A percentile compares a stretch with the other conserved stretches of the same genome.
Conservation (phyloP, 1,140 invertebrate species). For the Frieseomelitta varia region DNA sequence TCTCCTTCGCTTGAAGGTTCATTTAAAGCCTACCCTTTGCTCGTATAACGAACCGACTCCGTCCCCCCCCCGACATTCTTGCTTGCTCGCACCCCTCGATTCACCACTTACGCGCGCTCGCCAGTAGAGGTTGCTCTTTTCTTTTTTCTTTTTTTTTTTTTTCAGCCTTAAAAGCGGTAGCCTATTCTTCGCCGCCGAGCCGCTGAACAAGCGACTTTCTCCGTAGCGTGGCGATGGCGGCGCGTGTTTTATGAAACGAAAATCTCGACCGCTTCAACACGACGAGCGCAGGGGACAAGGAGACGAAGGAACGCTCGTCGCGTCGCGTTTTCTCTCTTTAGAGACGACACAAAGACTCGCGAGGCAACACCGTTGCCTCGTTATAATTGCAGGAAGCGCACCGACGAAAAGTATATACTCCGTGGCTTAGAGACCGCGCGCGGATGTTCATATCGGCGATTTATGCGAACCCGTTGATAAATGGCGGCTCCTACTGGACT, state of each 20-base stretch:
- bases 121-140: background rate
- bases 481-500: conserved; percentile 36
- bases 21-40: conserved; percentile 5
- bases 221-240: conserved; percentile 38
- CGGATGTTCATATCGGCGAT: conserved; percentile 50
- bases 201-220: conserved; percentile 62
- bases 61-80: background rate
- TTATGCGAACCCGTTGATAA: conserved; percentile 56
- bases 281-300: background rate
- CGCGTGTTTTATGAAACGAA: conserved; percentile 72
- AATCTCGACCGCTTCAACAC: conserved; percentile 52
- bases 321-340: conserved; percentile 5
- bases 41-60: conserved; percentile 10
- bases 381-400: conserved; percentile 49
- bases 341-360: background rate
- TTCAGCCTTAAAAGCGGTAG: background rate
- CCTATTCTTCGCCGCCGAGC: conserved; percentile 42
- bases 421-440: conserved; percentile 9
- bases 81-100: background rate
- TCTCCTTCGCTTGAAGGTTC: background rate
- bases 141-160: conserved; percentile 21
- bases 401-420: conserved; percentile 31
- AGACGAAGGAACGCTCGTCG: background rate
- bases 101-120: background rate
- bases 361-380: background rate